Percentiles rank a stretch among this genome's conserved stretches.
These are phyloP conservation scores for Lacanobia oleracea DNA, from an alignment of 2,888 invertebrate genomes.

Conservation along the genomic window DNA sequence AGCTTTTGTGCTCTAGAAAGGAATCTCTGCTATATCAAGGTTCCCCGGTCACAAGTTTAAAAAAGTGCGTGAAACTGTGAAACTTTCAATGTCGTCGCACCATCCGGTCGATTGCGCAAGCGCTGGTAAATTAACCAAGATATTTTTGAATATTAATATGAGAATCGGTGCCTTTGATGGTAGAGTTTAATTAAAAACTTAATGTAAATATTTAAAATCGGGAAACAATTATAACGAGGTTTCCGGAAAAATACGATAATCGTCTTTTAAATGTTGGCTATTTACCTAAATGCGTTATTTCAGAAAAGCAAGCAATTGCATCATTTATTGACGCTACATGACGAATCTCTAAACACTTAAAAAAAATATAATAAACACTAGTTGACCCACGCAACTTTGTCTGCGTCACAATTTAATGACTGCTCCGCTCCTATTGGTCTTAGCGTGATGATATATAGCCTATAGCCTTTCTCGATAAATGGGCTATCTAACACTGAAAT, in stretches of 20 bases:
- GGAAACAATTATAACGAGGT: neutral
- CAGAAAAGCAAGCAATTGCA: too few relatives aligned
- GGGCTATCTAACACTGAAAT: too few relatives aligned
- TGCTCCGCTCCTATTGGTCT: too few relatives aligned
- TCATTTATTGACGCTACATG: too few relatives aligned
- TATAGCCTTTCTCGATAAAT: too few relatives aligned
- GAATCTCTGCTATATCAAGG: constrained; percentile 51
- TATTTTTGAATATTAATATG: constrained; percentile 6
- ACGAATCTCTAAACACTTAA: too few relatives aligned
- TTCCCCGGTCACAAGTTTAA: constrained; percentile 26
- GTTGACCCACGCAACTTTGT: too few relatives aligned
- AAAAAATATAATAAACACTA: too few relatives aligned
- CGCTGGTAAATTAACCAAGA: constrained; percentile 4
- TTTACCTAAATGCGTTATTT: neutral
- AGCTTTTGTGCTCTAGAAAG: constrained; percentile 58
- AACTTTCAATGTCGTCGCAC: constrained; percentile 60
- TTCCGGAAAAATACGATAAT: neutral
- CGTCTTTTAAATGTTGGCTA: neutral
- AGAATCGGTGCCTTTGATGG: constrained; percentile 3
- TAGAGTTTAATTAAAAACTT: constrained; percentile 18
- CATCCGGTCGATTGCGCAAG: constrained; percentile 48
- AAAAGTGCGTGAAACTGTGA: constrained; percentile 54
- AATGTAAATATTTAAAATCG: neutral
- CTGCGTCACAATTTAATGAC: too few relatives aligned
- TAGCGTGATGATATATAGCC: too few relatives aligned